A percentile compares a stretch with the other conserved stretches of the same genome.
phyloP scores from a whole-genome alignment of 2,888 invertebrate species.

The Sminthurides aquaticus region DNA sequence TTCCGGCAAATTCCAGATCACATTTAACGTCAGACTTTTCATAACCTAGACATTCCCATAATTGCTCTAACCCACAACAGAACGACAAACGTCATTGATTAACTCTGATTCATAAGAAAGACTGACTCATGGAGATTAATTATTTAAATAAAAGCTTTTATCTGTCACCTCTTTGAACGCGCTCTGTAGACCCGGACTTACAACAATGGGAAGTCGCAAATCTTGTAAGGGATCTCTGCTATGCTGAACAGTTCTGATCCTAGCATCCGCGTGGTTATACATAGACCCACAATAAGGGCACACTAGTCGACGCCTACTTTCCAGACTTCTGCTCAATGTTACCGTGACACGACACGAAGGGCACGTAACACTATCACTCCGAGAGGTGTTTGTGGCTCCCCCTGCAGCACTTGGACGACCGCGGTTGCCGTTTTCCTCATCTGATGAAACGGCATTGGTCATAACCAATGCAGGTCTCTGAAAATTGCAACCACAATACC shows the following conservation, averaged over 20 bases:
- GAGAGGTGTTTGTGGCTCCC: constrained; percentile 37
- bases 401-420: constrained; percentile 24
- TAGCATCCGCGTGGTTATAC: constrained; percentile 41
- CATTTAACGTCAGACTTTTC: no score
- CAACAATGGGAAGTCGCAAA: constrained; percentile 47
- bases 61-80: no score
- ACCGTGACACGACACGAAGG: constrained; percentile 45
- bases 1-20: no score
- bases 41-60: no score
- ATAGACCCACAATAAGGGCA: constrained; percentile 46
- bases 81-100: no score
- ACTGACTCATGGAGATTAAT: no score
- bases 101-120: no score
- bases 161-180: not conserved
- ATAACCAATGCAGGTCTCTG: constrained; percentile 43
- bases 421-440: constrained; percentile 21
- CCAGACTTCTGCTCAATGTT: constrained; percentile 43
- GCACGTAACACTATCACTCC: constrained; percentile 44
- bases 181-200: constrained; percentile 33
- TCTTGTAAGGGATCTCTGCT: constrained; percentile 44
- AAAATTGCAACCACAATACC: not conserved
- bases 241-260: constrained; percentile 44
- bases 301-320: constrained; percentile 41
- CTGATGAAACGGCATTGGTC: constrained; percentile 38
- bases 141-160: no score